These are phyloP conservation scores for Periphyllus acericola DNA, from an alignment of 2,888 invertebrate genomes.

Conservation along the genomic window DNA sequence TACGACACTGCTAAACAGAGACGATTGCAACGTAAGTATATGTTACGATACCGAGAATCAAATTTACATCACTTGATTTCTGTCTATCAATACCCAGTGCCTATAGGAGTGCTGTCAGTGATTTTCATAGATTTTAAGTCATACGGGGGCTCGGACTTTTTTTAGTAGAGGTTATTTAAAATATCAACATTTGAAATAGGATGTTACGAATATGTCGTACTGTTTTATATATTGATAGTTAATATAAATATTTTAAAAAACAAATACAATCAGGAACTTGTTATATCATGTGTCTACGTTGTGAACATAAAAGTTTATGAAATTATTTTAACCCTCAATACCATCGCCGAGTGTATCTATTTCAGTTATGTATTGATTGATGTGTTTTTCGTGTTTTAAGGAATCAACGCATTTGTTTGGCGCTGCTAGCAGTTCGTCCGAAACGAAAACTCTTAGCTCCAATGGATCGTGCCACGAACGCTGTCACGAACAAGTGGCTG, in stretches of 20 bases:
- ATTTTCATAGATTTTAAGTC: too few relatives aligned
- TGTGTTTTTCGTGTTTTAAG: conserved; percentile 40
- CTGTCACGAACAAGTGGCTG: conserved; percentile 33
- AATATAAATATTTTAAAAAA: too few relatives aligned
- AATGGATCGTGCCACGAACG: conserved; percentile 62
- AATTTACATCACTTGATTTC: background rate
- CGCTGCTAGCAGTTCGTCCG: conserved; percentile 64
- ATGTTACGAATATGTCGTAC: background rate
- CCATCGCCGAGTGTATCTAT: too few relatives aligned
- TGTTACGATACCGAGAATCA: background rate
- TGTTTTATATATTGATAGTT: background rate
- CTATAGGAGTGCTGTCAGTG: too few relatives aligned
- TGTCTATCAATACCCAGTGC: too few relatives aligned
- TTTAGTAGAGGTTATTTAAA: background rate
- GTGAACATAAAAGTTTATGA: too few relatives aligned
- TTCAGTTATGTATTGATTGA: background rate
- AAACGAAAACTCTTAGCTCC: conserved; percentile 64
- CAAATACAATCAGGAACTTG: too few relatives aligned
- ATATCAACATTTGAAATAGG: background rate
- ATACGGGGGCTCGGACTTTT: too few relatives aligned
- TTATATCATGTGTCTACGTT: too few relatives aligned
- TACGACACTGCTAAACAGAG: conserved; percentile 74
- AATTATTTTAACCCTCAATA: too few relatives aligned
- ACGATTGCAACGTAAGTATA: conserved; percentile 63
- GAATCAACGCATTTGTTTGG: conserved; percentile 64